phyloP scores from a whole-genome alignment of 2,888 invertebrate genomes.

The Ochropleura plecta region DNA sequence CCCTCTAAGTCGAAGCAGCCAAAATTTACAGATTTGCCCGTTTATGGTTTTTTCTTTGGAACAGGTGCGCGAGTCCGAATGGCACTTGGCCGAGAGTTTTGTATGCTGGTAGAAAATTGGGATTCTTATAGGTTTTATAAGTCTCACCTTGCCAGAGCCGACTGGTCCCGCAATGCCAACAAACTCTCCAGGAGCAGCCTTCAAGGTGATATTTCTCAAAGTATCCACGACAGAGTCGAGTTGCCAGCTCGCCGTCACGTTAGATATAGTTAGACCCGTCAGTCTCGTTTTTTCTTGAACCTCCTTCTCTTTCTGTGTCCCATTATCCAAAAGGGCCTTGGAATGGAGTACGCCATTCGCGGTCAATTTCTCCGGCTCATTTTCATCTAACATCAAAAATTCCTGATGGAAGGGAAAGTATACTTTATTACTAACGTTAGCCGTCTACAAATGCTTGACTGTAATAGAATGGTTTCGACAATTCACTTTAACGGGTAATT shows the following conservation, averaged over 20 bases:
- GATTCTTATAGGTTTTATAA: neutral
- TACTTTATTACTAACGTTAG: neutral
- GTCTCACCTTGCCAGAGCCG: slow-evolving; percentile 93
- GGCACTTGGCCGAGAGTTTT: neutral
- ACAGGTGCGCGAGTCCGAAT: no score
- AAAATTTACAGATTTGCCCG: no score
- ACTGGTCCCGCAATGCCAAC: slow-evolving; percentile 94
- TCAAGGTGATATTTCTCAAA: slow-evolving; percentile 87
- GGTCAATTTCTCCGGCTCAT: slow-evolving; percentile 72
- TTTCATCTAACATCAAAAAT: slow-evolving; percentile 85
- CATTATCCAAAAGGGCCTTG: slow-evolving; percentile 35
- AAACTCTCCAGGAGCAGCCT: slow-evolving; percentile 89
- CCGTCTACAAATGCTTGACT: neutral
- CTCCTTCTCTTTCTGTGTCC: slow-evolving; percentile 39
- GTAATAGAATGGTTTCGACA: neutral
- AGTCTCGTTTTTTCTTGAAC: slow-evolving; percentile 49
- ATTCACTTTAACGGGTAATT: neutral
- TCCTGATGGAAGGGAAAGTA: slow-evolving; percentile 73
- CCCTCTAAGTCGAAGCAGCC: no score
- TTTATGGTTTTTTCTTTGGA: no score
- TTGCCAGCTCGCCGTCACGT: slow-evolving; percentile 86
- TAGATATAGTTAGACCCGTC: slow-evolving; percentile 77
- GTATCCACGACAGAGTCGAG: slow-evolving; percentile 87
- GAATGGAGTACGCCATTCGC: slow-evolving; percentile 30
- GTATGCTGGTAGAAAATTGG: neutral